Conservation (phyloP, 2,888 invertebrate genomes). For the Leptinotarsa tumamoca region DNA sequence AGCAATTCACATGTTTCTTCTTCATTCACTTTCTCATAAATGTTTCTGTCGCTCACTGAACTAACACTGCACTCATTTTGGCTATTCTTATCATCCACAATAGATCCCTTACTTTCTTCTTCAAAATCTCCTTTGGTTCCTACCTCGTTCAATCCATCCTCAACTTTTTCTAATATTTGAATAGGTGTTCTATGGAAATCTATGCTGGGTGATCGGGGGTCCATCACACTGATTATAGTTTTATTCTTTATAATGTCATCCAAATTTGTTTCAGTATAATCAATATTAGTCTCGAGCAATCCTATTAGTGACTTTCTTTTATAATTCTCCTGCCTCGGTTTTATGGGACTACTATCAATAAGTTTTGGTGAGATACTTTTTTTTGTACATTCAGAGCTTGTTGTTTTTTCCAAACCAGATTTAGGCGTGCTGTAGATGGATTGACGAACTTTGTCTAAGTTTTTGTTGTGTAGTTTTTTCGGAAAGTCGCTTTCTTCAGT, state of each 20-base stretch:
- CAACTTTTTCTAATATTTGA: conserved; percentile 44
- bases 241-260: conserved; percentile 57
- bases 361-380: conserved; percentile 62
- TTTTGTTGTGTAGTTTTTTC: conserved; percentile 59
- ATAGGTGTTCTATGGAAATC: conserved; percentile 72
- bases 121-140: neutral
- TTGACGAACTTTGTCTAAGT: conserved; percentile 57
- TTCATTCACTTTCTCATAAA: neutral
- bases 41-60: neutral
- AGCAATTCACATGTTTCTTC: neutral
- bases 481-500: conserved; percentile 44
- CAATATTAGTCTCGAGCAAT: conserved; percentile 74
- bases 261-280: conserved; percentile 69
- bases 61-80: neutral
- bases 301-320: conserved; percentile 65
- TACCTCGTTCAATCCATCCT: neutral
- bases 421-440: conserved; percentile 59
- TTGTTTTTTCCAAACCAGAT: conserved; percentile 42
- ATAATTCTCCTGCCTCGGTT: conserved; percentile 59
- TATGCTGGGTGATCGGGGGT: conserved; percentile 70
- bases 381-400: conserved; percentile 52
- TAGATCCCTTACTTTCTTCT: conserved; percentile 16
- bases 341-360: conserved; percentile 59
- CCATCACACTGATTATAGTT: conserved; percentile 32
- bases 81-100: conserved; percentile 36